Evolutionary conservation across 1,140 invertebrate species (phyloP), one percentile per base, ranked within the genome.

Genomic region (Lordiphosa mommai): DNA sequence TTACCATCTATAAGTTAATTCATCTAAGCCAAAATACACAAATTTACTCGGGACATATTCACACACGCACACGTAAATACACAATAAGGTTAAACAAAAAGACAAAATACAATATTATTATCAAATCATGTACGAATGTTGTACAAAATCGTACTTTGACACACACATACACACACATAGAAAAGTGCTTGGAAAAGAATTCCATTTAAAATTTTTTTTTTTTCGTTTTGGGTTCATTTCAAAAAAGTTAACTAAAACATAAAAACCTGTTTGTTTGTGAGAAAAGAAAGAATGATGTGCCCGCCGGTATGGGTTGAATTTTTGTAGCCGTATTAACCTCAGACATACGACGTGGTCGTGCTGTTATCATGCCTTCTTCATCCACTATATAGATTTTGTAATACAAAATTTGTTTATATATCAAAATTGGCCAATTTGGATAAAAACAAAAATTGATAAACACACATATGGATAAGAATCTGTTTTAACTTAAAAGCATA

Each of bases 221-320:
- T 27, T 27, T 27, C 5, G 23, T 29, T 27, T 27, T 17, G 2
- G 2, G 8, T 41, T 51, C 7, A 9, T 50, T 49, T 36, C 36
- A 27, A 58, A 66, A 66, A 77, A 49, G 9, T 47, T 16, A 68
- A 60, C 71, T 76, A 63, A 64, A 82, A 68, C 47, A 82, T 76
- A 80, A 80, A 84, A 87, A 98, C 95, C 94, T 96, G 93, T 98
- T 99, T 23, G 93, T 97, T 88, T 94, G 94, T 71, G 95, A 95
- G 90, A 99, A 98, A 89, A 99, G 91, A 92, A 99, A 99, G 91
- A 99, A 97, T 73, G 98, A 96, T 88, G 94, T 94, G 86, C 94
- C 95, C 87, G 94, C 93, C 66, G 98, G 98, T 89, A 99, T 99
- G 49, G 98, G 97, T 90, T 96, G 94, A 88, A 94, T 94, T 91